Evolutionary conservation across 2,888 invertebrate genomes (phyloP), one percentile per base, ranked within the genome.

Genomic region (Candidula unifasciata): DNA sequence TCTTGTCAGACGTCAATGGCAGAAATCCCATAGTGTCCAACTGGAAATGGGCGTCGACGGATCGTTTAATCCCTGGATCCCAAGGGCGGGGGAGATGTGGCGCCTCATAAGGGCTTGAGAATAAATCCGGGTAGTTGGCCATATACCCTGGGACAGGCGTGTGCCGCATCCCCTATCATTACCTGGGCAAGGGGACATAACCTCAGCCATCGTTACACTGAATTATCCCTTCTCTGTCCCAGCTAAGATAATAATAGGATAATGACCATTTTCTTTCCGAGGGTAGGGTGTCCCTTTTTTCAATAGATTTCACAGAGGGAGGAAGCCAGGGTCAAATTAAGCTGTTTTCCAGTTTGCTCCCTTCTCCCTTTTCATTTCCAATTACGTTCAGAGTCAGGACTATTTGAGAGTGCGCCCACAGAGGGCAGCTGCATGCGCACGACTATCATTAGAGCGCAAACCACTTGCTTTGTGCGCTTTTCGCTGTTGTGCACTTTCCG

Each of bases 161-260:
- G 78, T 54, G 78, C 77, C 57, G 37, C 54, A 24, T 69, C 83
- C 83, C 83, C 83, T 83, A 83, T 83, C 77, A 83, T 83, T 83
- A 83, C 78, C 78, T 83, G 83, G 69, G 83, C 69, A 77, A 64
- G 64, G 82, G 82, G 82, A 76, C 78, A 78, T 78, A 77, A 66
- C 83, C 69, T 57, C 78, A 68, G 69, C 68, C 83, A 78, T 83
- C 83, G 83, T 83, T 83, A 83, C 83, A 78, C n/a, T 78, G 83
- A 83, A 83, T 83, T 83, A 83, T 83, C 83, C 78, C 44, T 73
- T 73, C 83, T 74, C 60, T 21, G 24, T 37, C 71, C 27, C 37
- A 57, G n/a, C 60, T 18, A 74, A 24, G 64, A 82, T 82, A 82
- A 82, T 82, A 73, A 82, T 74, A 64, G 82, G 82, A 82, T 74